Evolutionary conservation across 1,140 invertebrate species (phyloP).

Genomic region (Calephelis nemesis): DNA sequence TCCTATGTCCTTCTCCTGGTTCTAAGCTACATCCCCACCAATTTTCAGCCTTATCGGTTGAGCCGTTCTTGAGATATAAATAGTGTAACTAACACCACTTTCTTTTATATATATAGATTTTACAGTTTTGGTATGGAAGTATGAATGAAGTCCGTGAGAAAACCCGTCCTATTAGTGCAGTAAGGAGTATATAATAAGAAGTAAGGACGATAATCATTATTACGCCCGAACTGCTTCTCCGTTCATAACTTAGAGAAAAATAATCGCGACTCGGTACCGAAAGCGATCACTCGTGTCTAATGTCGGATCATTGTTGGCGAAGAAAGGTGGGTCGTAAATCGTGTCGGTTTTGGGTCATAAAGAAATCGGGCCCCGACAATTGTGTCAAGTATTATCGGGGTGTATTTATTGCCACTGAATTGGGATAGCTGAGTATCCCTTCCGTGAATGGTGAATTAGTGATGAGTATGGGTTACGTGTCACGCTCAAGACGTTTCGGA

Average conservation of each 20-base stretch:
- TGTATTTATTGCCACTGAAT: constrained; percentile 29
- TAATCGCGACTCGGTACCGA: constrained; percentile 36
- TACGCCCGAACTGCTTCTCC: constrained; percentile 44
- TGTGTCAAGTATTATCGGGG: constrained; percentile 42
- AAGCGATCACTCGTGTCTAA: constrained; percentile 48
- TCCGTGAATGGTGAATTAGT: neutral
- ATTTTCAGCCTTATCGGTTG: too few relatives aligned
- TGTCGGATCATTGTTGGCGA: constrained; percentile 35
- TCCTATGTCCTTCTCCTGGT: too few relatives aligned
- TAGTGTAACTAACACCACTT: too few relatives aligned
- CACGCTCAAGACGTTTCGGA: too few relatives aligned
- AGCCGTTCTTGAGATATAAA: too few relatives aligned
- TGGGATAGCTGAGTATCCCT: neutral
- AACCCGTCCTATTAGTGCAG: constrained; percentile 38
- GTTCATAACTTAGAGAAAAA: constrained; percentile 43
- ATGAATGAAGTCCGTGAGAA: constrained; percentile 21
- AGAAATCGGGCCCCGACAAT: constrained; percentile 53
- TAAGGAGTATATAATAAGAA: constrained; percentile 24
- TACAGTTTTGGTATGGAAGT: too few relatives aligned
- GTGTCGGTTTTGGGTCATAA: constrained; percentile 62
- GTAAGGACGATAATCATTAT: constrained; percentile 38
- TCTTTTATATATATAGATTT: too few relatives aligned
- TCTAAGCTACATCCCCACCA: too few relatives aligned
- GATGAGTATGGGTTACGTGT: neutral
- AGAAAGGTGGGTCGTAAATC: constrained; percentile 46